phyloP scores from a whole-genome alignment of 2,113 vertebrate species.

The Corvus hawaiiensis region DNA sequence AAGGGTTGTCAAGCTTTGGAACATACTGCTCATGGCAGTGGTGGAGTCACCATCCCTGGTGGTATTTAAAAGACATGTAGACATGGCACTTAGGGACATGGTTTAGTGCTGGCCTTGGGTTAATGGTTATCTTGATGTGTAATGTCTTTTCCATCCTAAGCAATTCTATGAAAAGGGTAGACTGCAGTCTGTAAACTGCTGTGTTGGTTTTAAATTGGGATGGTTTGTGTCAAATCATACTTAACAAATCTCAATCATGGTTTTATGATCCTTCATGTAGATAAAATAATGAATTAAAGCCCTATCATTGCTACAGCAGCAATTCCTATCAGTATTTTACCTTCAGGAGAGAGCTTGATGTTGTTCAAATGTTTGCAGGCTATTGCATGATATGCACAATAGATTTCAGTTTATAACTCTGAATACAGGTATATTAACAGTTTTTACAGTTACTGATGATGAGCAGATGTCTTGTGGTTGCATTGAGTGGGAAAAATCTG shows the following conservation, averaged over 20 bases:
- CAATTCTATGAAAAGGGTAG: neutral
- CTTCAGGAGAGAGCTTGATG: neutral
- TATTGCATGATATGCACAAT: neutral
- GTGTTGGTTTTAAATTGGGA: neutral
- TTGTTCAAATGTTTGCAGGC: neutral
- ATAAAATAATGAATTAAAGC: constrained; percentile 14
- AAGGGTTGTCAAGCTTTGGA: neutral
- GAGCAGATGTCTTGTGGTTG: constrained; percentile 8
- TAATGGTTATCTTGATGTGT: neutral
- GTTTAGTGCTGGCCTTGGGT: neutral
- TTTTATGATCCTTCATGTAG: neutral
- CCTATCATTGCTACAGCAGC: neutral
- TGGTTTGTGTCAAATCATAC: neutral
- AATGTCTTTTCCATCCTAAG: neutral
- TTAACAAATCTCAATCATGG: neutral
- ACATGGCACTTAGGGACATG: neutral
- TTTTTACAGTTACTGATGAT: neutral
- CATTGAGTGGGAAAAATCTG: neutral
- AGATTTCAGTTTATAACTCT: neutral
- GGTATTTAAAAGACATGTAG: neutral
- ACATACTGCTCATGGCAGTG: neutral
- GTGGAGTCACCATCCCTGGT: neutral
- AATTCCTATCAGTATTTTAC: neutral
- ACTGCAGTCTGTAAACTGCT: neutral
- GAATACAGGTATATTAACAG: neutral